phyloP scores from a whole-genome alignment of 2,888 invertebrate genomes.

The Anagyrus pseudococci region DNA sequence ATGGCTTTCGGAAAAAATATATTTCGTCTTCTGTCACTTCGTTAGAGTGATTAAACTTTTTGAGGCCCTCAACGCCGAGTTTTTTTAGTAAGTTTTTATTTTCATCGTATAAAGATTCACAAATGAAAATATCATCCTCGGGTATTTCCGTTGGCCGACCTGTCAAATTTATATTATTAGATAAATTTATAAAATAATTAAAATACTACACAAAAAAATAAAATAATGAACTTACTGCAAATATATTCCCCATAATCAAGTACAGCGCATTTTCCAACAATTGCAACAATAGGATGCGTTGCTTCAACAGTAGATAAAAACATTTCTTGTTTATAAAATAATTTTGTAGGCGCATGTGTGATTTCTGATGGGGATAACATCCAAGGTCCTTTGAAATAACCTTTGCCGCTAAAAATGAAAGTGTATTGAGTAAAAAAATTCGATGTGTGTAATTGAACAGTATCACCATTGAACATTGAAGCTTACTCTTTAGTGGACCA shows the following conservation, averaged over 20 bases:
- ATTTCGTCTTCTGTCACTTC: conserved; percentile 93
- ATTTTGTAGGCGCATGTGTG: conserved; percentile 76
- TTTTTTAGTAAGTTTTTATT: conserved; percentile 79
- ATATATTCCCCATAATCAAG: conserved; percentile 90
- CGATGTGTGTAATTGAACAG: background rate
- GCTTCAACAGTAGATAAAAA: conserved; percentile 91
- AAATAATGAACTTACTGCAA: conserved; percentile 70
- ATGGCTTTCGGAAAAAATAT: conserved; percentile 77
- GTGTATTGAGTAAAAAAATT: conserved; percentile 7
- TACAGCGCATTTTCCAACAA: conserved; percentile 91
- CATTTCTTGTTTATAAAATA: conserved; percentile 94
- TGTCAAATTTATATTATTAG: conserved; percentile 53
- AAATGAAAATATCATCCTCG: conserved; percentile 91
- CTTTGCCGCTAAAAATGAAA: conserved; percentile 74
- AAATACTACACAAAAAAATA: background rate
- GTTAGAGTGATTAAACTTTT: conserved; percentile 82
- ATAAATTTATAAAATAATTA: background rate
- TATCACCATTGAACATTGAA: conserved; percentile 5
- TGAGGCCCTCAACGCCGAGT: conserved; percentile 73
- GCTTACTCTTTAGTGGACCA: conserved; percentile 91
- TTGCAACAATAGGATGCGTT: conserved; percentile 87
- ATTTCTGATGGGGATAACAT: conserved; percentile 89
- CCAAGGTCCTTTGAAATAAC: conserved; percentile 94
- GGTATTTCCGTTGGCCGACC: conserved; percentile 92
- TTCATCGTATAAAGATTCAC: conserved; percentile 92